Conservation (phyloP, 2,797 vertebrate genomes). For the Falco rusticolus region DNA sequence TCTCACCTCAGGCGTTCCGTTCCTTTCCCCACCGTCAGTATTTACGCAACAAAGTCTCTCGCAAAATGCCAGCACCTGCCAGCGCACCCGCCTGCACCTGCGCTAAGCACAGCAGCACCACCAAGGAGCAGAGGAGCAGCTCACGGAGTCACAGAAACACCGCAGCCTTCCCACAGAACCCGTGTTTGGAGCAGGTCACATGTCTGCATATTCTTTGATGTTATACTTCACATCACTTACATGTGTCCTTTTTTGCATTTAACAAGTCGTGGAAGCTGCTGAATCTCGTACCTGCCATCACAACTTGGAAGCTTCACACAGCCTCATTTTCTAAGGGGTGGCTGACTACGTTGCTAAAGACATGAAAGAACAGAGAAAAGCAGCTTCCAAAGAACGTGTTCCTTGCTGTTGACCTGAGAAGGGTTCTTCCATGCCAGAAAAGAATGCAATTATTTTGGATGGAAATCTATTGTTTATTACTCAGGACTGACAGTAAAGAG, state of each 20-base stretch:
- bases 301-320: background rate
- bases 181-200: too few species aligned
- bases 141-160: too few species aligned
- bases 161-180: fast-evolving
- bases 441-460: background rate
- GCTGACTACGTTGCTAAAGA: background rate
- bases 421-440: background rate
- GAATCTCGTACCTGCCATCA: too few species aligned
- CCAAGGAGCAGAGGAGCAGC: too few species aligned
- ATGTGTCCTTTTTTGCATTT: background rate
- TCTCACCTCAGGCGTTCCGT: background rate
- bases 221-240: fast-evolving
- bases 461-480: background rate
- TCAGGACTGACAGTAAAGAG: background rate
- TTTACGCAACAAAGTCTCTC: background rate
- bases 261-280: fast-evolving
- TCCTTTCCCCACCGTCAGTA: fast-evolving
- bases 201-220: background rate
- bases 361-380: background rate
- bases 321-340: background rate
- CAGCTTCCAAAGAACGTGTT: background rate
- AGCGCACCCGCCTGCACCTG: background rate
- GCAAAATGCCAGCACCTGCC: background rate
- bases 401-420: background rate
- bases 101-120: too few species aligned